phyloP scores from a whole-genome alignment of 2,797 vertebrate species.

The Poecilia velifera region DNA sequence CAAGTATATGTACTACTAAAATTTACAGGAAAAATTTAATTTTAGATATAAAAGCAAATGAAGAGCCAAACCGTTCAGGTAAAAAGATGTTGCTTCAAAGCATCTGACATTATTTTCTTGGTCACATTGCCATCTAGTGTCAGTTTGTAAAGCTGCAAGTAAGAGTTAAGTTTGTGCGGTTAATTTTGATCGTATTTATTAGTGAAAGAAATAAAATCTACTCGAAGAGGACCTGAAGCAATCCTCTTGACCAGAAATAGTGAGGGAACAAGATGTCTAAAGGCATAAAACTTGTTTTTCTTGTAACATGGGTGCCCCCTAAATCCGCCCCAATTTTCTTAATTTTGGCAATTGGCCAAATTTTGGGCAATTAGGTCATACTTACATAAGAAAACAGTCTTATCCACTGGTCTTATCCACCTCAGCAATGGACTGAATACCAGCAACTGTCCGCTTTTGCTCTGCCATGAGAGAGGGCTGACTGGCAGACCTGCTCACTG shows the following conservation, averaged over 20 bases:
- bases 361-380: too few species aligned
- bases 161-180: not conserved
- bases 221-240: not conserved
- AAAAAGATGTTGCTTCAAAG: not conserved
- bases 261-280: not conserved
- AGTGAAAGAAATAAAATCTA: not conserved
- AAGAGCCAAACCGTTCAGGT: not conserved
- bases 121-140: conserved; percentile 44
- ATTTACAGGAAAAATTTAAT: not conserved
- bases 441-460: too few species aligned
- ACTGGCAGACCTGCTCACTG: too few species aligned
- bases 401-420: too few species aligned
- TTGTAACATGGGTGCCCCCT: not conserved
- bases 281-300: not conserved
- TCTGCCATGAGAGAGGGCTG: too few species aligned
- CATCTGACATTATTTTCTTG: not conserved
- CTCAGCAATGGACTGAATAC: too few species aligned
- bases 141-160: not conserved
- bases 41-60: not conserved
- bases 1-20: not conserved
- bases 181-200: not conserved
- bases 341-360: too few species aligned
- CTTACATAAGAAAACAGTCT: too few species aligned
- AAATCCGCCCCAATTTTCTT: too few species aligned
- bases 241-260: too few species aligned